Conservation (phyloP, 2,888 invertebrate species). For the Nycteola revayana region DNA sequence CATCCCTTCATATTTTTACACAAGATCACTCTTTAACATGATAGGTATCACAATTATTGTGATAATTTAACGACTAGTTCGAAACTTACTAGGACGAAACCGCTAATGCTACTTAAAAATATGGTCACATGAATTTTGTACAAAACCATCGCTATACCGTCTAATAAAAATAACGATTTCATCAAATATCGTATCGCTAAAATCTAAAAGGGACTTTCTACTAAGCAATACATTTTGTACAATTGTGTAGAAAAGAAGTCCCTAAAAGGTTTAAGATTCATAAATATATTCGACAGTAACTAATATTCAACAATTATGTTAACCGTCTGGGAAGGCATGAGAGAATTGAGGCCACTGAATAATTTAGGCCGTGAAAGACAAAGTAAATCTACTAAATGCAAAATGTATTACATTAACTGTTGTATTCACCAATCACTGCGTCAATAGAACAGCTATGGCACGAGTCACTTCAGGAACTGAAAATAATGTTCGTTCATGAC, state of each 20-base stretch:
- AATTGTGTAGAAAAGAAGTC: slow-evolving; percentile 62
- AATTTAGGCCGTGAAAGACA: slow-evolving; percentile 58
- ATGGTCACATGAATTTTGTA: slow-evolving; percentile 71
- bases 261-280: slow-evolving; percentile 50
- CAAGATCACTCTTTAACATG: slow-evolving; percentile 33
- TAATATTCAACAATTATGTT: slow-evolving; percentile 38
- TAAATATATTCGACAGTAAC: slow-evolving; percentile 50
- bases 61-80: slow-evolving; percentile 72
- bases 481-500: slow-evolving; percentile 61
- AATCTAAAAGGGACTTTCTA: slow-evolving; percentile 45
- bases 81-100: slow-evolving; percentile 77
- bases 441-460: slow-evolving; percentile 46
- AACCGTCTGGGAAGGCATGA: slow-evolving; percentile 57
- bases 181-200: slow-evolving; percentile 40
- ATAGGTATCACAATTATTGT: slow-evolving; percentile 40
- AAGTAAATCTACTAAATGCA: slow-evolving; percentile 63
- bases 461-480: slow-evolving; percentile 37
- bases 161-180: slow-evolving; percentile 44
- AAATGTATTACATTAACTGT: slow-evolving; percentile 38
- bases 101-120: slow-evolving; percentile 64
- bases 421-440: slow-evolving; percentile 32
- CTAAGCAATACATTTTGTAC: slow-evolving; percentile 57
- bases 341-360: slow-evolving; percentile 61
- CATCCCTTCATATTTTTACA: slow-evolving; percentile 45
- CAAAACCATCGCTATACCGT: slow-evolving; percentile 53